These are phyloP conservation scores for Fopius arisanus DNA, from an alignment of 1,140 invertebrate genomes.

Conservation along the genomic window DNA sequence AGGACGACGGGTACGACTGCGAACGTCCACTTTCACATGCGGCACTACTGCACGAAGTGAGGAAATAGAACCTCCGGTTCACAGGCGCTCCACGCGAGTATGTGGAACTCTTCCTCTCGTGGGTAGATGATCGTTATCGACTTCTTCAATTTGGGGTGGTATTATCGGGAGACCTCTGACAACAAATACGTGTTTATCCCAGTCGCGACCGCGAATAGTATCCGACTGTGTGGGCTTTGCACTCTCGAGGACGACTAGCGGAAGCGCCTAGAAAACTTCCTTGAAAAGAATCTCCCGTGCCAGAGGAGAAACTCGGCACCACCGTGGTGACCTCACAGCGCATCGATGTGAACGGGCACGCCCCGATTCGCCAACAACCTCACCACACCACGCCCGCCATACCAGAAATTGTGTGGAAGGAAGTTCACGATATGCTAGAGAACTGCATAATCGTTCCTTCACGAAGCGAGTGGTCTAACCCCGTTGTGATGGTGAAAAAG, in stretches of 20 bases:
- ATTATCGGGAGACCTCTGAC: not conserved
- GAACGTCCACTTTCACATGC: no score
- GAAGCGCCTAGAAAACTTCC: not conserved
- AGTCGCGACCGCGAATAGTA: not conserved
- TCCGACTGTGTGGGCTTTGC: not conserved
- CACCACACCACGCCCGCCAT: not conserved
- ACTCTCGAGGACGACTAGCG: not conserved
- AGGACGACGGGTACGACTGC: no score
- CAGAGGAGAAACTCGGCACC: not conserved
- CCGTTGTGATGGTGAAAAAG: conserved; percentile 64
- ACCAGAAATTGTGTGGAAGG: not conserved
- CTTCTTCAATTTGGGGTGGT: not conserved
- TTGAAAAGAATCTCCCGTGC: not conserved
- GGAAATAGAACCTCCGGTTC: no score
- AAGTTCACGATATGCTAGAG: conserved; percentile 39
- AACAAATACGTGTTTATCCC: not conserved
- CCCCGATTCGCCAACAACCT: not conserved
- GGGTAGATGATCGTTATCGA: conserved; percentile 1
- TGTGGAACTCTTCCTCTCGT: not conserved
- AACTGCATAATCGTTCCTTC: conserved; percentile 54
- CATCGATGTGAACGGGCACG: not conserved
- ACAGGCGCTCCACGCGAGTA: no score
- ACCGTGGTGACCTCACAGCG: not conserved
- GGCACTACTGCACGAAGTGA: no score
- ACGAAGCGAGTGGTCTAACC: conserved; percentile 57